Evolutionary conservation across 2,888 invertebrate genomes (phyloP).

Genomic region (Zelleria hepariella): DNA sequence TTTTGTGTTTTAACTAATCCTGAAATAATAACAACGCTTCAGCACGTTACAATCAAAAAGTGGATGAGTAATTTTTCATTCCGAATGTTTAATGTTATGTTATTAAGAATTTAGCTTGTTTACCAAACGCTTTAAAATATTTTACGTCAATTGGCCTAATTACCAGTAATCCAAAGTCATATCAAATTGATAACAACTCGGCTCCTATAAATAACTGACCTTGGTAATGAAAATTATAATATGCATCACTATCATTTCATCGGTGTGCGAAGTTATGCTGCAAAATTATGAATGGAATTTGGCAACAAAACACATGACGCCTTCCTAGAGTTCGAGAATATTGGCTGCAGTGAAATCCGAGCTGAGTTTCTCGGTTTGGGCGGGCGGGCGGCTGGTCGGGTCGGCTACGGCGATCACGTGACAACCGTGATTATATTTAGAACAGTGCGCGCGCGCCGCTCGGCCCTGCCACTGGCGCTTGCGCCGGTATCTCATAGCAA

Average conservation of each 20-base stretch:
- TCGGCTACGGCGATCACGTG: slow-evolving; percentile 54
- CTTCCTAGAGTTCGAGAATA: slow-evolving; percentile 23
- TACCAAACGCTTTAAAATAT: background rate
- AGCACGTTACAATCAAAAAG: background rate
- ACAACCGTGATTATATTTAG: slow-evolving; percentile 59
- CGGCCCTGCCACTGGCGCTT: slow-evolving; percentile 43
- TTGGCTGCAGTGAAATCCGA: slow-evolving; percentile 58
- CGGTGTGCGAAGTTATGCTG: background rate
- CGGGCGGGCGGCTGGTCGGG: slow-evolving; percentile 56
- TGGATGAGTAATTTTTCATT: too few relatives aligned
- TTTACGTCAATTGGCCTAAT: background rate
- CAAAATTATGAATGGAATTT: slow-evolving; percentile 16
- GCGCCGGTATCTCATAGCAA: slow-evolving; percentile 47
- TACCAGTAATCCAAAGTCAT: background rate
- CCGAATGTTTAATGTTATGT: background rate
- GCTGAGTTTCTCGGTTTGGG: slow-evolving; percentile 70
- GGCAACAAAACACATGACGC: slow-evolving; percentile 14
- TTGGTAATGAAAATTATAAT: slow-evolving; percentile 41
- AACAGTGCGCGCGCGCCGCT: slow-evolving; percentile 54
- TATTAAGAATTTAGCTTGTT: background rate
- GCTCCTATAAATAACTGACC: slow-evolving; percentile 23
- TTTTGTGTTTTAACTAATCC: background rate
- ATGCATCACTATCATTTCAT: slow-evolving; percentile 4
- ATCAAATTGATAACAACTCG: background rate
- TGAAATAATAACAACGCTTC: background rate